Base-by-base conservation (phyloP, 2,113 vertebrate genomes). In the Cettia cetti region DNA sequence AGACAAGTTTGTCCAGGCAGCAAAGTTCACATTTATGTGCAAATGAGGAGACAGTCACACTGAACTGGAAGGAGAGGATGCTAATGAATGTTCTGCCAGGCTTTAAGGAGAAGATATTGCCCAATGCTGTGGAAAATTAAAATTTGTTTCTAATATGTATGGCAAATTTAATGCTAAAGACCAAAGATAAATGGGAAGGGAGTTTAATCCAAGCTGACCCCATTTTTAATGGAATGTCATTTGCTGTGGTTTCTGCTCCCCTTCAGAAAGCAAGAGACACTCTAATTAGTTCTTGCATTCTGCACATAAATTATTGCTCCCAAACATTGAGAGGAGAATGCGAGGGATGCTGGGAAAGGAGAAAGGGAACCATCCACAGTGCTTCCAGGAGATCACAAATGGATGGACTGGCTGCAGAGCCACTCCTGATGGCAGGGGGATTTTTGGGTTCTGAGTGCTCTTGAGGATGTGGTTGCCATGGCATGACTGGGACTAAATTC, bases 111-210 rank as follows among this genome's bases (percentile, higher is more conserved):
- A 96, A 93, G 63, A 90, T 96, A 97, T 95, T 97, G 96, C 87
- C 97, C 97, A 97, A 81, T 92, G 96, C 95, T 94, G 96, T 97
- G 97, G 97, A 97, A 97, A 97, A 97, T 97, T 97, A 97, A 95
- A 97, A 97, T 96, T 94, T 94, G 93, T 94, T 96, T 93, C 91
- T 97, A 94, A 96, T 92, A 85, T 33, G 82, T 95, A 92, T 85
- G 91, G 94, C 94, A 95, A 96, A 97, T 97, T 97, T 96, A 97
- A 95, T 97, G 87, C 91, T 97, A 96, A 97, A 96, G 91, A 94
- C 89, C 83, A 89, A 82, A 94, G 95, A 96, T 88, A 96, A 97
- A 95, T 94, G 70, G 69, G 87, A 87, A 77, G 37, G 60, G 66
- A 94, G 30, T 76, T 94, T 91, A 95, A 96, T 94, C 66, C 8